Percentiles rank a stretch among this genome's conserved stretches.
These are phyloP conservation scores for Heliconius nattereri DNA, from an alignment of 1,140 invertebrate species.

Conservation along the genomic window DNA sequence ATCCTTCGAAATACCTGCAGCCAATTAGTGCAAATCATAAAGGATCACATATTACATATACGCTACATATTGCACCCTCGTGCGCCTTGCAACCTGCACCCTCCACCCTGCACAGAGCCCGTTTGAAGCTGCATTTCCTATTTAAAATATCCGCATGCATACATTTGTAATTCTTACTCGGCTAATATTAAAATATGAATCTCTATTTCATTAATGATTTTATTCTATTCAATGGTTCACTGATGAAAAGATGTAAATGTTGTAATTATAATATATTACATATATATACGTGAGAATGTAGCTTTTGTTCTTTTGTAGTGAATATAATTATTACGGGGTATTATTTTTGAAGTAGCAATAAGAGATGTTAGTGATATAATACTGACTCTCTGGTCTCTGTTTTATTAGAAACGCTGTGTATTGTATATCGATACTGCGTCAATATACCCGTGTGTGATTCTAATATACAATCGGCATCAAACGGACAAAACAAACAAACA, in stretches of 20 bases:
- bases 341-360: too few relatives aligned
- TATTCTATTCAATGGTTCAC: neutral
- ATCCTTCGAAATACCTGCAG: slow-evolving; percentile 28
- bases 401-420: too few relatives aligned
- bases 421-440: too few relatives aligned
- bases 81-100: neutral
- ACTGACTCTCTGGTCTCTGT: too few relatives aligned
- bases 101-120: slow-evolving; percentile 10
- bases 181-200: slow-evolving; percentile 7
- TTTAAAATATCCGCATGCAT: slow-evolving; percentile 18
- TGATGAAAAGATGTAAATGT: neutral
- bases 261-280: neutral
- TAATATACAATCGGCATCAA: too few relatives aligned
- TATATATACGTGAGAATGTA: neutral
- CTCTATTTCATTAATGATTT: neutral
- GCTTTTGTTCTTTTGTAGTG: neutral
- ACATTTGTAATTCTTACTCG: neutral
- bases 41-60: slow-evolving; percentile 18
- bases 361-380: too few relatives aligned
- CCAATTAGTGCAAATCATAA: slow-evolving; percentile 41
- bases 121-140: slow-evolving; percentile 22
- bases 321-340: neutral
- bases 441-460: too few relatives aligned
- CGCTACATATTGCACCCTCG: slow-evolving; percentile 5
- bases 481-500: too few relatives aligned